Evolutionary conservation across 92 coral and sea anemone genomes (phyloP).

Genomic region (Plumapathes pennacea): DNA sequence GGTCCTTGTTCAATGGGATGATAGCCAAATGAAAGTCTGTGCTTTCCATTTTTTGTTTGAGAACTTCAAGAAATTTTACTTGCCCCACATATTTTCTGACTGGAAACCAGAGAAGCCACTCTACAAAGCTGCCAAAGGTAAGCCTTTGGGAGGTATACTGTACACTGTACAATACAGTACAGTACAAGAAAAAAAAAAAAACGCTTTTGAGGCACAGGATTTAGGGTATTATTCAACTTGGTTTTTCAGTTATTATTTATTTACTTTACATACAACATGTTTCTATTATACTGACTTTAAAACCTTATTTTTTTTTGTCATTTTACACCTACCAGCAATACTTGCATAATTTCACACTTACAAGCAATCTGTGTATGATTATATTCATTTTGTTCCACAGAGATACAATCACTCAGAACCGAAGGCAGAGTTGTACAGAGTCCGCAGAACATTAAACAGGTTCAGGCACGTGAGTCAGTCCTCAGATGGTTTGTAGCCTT

Average conservation of each 20-base stretch:
- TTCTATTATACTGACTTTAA: too few relatives aligned
- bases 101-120: slow-evolving; percentile 79
- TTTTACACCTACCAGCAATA: too few relatives aligned
- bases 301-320: too few relatives aligned
- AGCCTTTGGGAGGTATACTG: too few relatives aligned
- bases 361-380: too few relatives aligned
- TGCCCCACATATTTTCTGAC: slow-evolving; percentile 83
- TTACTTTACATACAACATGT: too few relatives aligned
- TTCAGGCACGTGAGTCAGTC: slow-evolving; percentile 80
- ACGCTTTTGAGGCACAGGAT: too few relatives aligned
- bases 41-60: slow-evolving; percentile 88
- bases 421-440: slow-evolving; percentile 27
- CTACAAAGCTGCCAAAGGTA: slow-evolving; percentile 81
- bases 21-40: slow-evolving; percentile 64
- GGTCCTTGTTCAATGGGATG: slow-evolving; percentile 81
- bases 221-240: too few relatives aligned
- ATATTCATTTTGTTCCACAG: slow-evolving; percentile 19
- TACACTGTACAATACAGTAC: too few relatives aligned
- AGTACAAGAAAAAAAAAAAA: too few relatives aligned
- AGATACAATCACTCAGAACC: slow-evolving; percentile 53
- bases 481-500: slow-evolving; percentile 95
- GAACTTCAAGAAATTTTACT: slow-evolving; percentile 81
- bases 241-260: too few relatives aligned
- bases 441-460: slow-evolving; percentile 27
- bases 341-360: too few relatives aligned